Base-by-base conservation (phyloP, 1,140 invertebrate species). In the Himalopsyche phryganea region DNA sequence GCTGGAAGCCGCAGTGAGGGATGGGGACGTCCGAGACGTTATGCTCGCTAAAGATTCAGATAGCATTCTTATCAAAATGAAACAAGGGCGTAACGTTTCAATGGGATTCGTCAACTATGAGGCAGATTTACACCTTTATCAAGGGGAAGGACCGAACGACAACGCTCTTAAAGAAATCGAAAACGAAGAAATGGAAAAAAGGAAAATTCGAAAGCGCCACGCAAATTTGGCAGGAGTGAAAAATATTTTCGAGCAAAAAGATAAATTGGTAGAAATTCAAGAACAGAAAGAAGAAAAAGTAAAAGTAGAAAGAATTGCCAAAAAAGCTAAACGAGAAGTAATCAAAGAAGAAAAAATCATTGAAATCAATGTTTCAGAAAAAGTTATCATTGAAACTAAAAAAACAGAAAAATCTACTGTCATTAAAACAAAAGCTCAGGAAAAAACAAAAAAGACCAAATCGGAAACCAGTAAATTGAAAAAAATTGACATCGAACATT, bases 201-300 rank as follows among this genome's bases (percentile, higher is more conserved):
- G 72, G 66, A 88, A 80, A 71, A 86, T 80, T 67, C 75, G 76
- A 66, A 80, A 77, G 79, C 71, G 74, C 65, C 71, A 77, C 71
- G 68, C 68, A 72, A 73, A 80, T 66, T 71, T 81, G 60, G 84
- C 80, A 60, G 78, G 78, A 38, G 78, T 83, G 50, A 88, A 86
- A 55, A 86, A 85, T 71, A 85, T 89, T 54, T 90, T 91, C 69
- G 87, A 90, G 74, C 86, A 86, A 19, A 89, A 89, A 67, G 86
- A 89, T 67, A 80, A 73, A 50, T 77, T 82, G 17, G 82, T 85
- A 58, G 85, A 87, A 69, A 76, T 76, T 11, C 69, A 78, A 65
- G 76, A 77, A 60, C 68, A 62, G 66, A 70, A 71, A 71, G 71
- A 72, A 68, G 81, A 70, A 68, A 80, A 73, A 62, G 60, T 66